phyloP scores from a whole-genome alignment of 2,888 invertebrate genomes.

The Frankliniella fusca region DNA sequence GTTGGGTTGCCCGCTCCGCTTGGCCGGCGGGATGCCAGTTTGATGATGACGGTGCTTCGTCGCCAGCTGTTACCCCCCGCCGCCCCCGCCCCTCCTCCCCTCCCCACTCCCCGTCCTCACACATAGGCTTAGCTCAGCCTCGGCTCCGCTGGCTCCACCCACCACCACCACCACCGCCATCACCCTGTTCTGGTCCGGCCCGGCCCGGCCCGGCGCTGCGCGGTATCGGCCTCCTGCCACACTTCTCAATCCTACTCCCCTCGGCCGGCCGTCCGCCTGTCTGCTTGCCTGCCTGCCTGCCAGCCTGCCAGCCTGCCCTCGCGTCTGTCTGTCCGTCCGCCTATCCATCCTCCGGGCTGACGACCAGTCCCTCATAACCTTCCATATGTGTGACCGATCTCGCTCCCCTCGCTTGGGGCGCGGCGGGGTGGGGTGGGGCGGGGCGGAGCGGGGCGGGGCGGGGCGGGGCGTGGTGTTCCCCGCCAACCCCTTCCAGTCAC shows the following conservation, averaged over 20 bases:
- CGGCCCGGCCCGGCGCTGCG: not conserved
- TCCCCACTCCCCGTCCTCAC: not conserved
- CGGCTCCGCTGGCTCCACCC: no score
- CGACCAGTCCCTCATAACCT: no score
- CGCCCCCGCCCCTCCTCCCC: not conserved
- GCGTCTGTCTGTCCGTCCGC: no score
- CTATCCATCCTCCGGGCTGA: no score
- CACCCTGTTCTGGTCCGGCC: not conserved
- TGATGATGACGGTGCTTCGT: constrained; percentile 6
- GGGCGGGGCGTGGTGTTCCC: not conserved
- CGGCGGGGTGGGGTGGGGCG: no score
- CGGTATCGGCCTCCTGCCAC: not conserved
- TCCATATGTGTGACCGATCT: no score
- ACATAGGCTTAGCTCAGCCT: no score
- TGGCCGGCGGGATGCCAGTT: not conserved
- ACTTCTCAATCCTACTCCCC: not conserved
- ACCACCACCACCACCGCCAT: no score
- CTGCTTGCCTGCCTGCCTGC: no score
- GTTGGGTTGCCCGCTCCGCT: not conserved
- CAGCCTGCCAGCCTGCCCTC: no score
- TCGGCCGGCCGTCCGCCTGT: not conserved
- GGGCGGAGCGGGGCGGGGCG: not conserved
- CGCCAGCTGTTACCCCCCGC: not conserved
- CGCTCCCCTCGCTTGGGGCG: no score
- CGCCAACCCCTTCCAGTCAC: no score